Evolutionary conservation across 2,797 vertebrate genomes (phyloP).

Genomic region (Enteromius mattozi): DNA sequence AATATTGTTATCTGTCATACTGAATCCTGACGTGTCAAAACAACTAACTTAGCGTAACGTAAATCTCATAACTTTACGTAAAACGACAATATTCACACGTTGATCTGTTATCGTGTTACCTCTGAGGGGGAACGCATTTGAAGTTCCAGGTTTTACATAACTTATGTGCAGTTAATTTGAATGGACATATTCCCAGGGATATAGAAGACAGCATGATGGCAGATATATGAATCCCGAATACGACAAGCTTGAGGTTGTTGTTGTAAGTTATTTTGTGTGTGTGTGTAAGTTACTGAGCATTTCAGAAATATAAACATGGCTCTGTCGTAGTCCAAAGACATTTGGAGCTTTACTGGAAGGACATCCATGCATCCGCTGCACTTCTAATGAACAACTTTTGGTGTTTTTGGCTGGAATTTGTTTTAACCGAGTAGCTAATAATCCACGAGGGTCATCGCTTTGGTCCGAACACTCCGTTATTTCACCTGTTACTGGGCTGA

Average conservation of each 20-base stretch:
- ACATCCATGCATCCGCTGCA: not conserved
- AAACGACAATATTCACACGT: too few relatives aligned
- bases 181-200: not conserved
- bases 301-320: not conserved
- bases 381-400: not conserved
- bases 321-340: not conserved
- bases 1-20: not conserved
- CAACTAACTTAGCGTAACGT: too few relatives aligned
- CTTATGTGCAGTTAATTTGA: not conserved
- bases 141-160: not conserved
- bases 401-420: not conserved
- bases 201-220: not conserved
- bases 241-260: not conserved
- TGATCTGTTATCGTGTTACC: not conserved
- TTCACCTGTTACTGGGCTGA: constrained; percentile 42
- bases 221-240: constrained; percentile 2
- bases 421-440: not conserved
- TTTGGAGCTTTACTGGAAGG: not conserved
- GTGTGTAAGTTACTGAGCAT: not conserved
- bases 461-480: constrained; percentile 29
- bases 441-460: constrained; percentile 14
- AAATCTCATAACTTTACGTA: not conserved
- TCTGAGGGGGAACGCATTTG: not conserved
- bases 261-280: constrained; percentile 1
- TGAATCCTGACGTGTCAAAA: not conserved